These are phyloP conservation scores for Drosophila flavopinicola DNA, from an alignment of 2,888 invertebrate species.

Conservation along the genomic window DNA sequence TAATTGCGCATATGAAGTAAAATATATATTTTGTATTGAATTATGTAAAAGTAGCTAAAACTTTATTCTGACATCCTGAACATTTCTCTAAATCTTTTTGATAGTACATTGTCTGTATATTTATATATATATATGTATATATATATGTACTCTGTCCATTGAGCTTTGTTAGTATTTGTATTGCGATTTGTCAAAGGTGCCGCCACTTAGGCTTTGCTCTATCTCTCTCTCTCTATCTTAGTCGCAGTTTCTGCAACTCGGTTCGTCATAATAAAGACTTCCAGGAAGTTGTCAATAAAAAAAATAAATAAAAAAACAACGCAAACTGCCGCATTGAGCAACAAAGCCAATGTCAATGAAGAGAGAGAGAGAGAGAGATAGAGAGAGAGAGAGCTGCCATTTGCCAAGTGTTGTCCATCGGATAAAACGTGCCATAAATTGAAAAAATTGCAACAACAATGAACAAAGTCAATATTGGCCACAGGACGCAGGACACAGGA, in stretches of 20 bases:
- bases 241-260: background rate
- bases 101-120: background rate
- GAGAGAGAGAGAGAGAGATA: background rate
- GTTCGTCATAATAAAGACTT: slow-evolving; percentile 57
- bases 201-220: slow-evolving; percentile 7
- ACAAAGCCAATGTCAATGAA: slow-evolving; percentile 7
- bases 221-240: no score
- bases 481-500: slow-evolving; percentile 36
- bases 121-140: no score
- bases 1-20: no score
- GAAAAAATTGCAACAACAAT: slow-evolving; percentile 52
- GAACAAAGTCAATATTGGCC: slow-evolving; percentile 53
- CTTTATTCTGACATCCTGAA: no score
- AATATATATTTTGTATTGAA: no score
- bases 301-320: no score
- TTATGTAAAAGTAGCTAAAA: no score
- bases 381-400: slow-evolving; percentile 2
- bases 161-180: background rate
- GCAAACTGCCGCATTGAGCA: slow-evolving; percentile 13
- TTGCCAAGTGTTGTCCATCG: slow-evolving; percentile 24
- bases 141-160: background rate
- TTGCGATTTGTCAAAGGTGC: slow-evolving; percentile 11
- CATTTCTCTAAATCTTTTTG: no score
- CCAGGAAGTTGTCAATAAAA: slow-evolving; percentile 64
- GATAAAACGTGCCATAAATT: slow-evolving; percentile 65